Evolutionary conservation across 2,113 vertebrate genomes (phyloP).

Genomic region (Myiozetetes cayanensis): DNA sequence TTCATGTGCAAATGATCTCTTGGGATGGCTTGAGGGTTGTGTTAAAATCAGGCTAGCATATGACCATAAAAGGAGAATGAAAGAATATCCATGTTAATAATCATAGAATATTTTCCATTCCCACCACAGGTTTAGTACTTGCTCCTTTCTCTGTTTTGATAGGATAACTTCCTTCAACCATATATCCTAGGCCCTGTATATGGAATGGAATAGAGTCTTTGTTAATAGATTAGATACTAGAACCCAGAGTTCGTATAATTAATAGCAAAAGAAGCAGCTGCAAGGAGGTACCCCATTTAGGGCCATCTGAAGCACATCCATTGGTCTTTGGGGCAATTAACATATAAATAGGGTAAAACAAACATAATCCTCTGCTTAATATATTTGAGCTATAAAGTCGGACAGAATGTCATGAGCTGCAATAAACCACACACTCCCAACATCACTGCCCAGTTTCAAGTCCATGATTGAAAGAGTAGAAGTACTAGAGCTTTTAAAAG

Average conservation of each 20-base stretch:
- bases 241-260: background rate
- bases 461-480: background rate
- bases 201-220: background rate
- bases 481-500: background rate
- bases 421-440: background rate
- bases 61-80: background rate
- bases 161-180: background rate
- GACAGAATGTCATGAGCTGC: background rate
- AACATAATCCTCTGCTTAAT: background rate
- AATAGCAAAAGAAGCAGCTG: background rate
- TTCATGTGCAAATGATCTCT: background rate
- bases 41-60: background rate
- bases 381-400: background rate
- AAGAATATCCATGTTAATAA: background rate
- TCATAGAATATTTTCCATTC: background rate
- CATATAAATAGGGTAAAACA: background rate
- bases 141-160: conserved; percentile 1
- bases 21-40: background rate
- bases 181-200: background rate
- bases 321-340: background rate
- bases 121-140: background rate
- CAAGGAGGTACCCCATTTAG: background rate
- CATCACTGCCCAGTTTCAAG: background rate
- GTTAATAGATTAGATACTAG: background rate
- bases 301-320: background rate